Evolutionary conservation across 1,140 invertebrate species (phyloP).

Genomic region (Eciton burchellii): DNA sequence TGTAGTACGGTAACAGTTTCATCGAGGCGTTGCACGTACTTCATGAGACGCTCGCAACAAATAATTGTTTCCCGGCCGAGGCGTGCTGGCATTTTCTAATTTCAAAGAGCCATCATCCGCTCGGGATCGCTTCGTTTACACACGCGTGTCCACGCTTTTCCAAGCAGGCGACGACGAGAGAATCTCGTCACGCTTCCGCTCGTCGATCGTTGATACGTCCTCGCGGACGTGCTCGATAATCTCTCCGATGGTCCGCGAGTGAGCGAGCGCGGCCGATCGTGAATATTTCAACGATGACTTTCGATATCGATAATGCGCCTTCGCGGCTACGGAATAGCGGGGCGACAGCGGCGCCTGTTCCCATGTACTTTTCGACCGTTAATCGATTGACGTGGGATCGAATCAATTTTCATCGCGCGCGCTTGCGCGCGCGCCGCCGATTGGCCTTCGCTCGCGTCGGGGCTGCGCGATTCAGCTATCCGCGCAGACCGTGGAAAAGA

Average conservation of each 20-base stretch:
- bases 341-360: constrained; percentile 18
- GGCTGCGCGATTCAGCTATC: constrained; percentile 21
- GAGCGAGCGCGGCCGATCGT: not conserved
- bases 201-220: constrained; percentile 24
- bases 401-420: constrained; percentile 51
- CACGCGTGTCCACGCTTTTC: not conserved
- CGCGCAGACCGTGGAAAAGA: constrained; percentile 37
- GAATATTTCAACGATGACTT: constrained; percentile 47
- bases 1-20: constrained; percentile 47
- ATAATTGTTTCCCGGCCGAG: constrained; percentile 71
- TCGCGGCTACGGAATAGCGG: not conserved
- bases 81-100: constrained; percentile 75
- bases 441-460: constrained; percentile 41
- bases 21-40: constrained; percentile 69
- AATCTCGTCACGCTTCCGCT: constrained; percentile 19
- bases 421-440: too few species aligned
- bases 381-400: constrained; percentile 56
- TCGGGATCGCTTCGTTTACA: constrained; percentile 52
- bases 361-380: constrained; percentile 45
- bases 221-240: not conserved
- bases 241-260: constrained; percentile 22
- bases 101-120: constrained; percentile 63
- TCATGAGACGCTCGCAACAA: constrained; percentile 73
- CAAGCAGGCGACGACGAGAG: not conserved
- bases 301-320: constrained; percentile 5